These are phyloP conservation scores for Limnephilus lunatus DNA, from an alignment of 2,888 invertebrate genomes.

Conservation along the genomic window DNA sequence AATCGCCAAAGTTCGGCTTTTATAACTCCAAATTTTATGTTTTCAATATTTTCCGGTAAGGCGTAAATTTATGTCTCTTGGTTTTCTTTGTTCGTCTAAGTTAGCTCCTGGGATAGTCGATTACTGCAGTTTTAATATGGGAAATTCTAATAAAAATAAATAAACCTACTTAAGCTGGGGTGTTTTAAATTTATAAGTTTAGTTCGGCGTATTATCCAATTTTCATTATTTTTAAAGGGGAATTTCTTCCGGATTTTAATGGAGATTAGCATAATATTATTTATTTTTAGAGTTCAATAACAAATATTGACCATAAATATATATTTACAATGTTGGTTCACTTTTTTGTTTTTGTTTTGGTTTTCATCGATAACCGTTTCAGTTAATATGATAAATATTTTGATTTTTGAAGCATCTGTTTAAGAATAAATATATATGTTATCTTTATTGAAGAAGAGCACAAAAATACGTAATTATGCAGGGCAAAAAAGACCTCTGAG, in stretches of 20 bases:
- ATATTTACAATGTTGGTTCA: background rate
- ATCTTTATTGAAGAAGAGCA: too few relatives aligned
- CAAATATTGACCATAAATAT: background rate
- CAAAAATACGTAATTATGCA: too few relatives aligned
- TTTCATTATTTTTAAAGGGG: background rate
- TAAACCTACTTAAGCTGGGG: background rate
- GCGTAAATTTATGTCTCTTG: background rate
- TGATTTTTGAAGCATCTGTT: too few relatives aligned
- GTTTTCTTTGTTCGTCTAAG: background rate
- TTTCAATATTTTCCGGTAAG: background rate
- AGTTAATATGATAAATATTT: too few relatives aligned
- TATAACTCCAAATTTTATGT: background rate
- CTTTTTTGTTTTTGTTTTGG: too few relatives aligned
- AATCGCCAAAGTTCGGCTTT: background rate
- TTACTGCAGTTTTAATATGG: background rate
- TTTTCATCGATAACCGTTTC: too few relatives aligned
- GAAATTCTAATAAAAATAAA: background rate
- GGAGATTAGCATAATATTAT: background rate
- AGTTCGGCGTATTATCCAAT: background rate
- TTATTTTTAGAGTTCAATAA: background rate
- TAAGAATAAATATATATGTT: too few relatives aligned
- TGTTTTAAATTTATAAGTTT: background rate
- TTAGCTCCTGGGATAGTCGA: background rate
- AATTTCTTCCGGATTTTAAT: background rate
- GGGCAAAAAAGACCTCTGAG: too few relatives aligned